phyloP scores from a whole-genome alignment of 2,888 invertebrate species.

The Minunthozetes semirufus region DNA sequence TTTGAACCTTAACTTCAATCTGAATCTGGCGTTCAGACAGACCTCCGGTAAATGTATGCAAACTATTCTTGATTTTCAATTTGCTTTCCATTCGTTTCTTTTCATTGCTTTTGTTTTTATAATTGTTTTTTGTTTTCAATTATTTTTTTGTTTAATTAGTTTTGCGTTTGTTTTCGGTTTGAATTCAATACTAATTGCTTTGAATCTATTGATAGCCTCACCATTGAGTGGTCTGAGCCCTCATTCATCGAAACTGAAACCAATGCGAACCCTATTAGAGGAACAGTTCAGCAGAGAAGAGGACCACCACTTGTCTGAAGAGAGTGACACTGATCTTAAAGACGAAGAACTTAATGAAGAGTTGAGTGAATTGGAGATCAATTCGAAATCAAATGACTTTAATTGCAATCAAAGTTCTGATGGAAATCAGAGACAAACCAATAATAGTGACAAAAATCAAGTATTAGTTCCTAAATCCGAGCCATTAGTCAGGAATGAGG shows the following conservation, averaged over 20 bases:
- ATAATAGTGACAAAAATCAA: not conserved
- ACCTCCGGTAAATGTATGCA: constrained; percentile 43
- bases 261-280: constrained; percentile 87
- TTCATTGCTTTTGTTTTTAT: not conserved
- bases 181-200: constrained; percentile 28
- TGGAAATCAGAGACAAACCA: not conserved
- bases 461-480: constrained; percentile 1
- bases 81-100: not conserved
- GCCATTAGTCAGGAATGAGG: not conserved
- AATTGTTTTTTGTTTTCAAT: too few relatives aligned
- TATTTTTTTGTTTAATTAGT: not conserved
- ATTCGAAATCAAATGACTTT: too few relatives aligned
- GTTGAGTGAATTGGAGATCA: not conserved
- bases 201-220: constrained; percentile 41
- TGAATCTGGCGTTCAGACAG: constrained; percentile 55
- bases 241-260: constrained; percentile 68
- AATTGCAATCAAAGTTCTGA: not conserved
- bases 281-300: constrained; percentile 55
- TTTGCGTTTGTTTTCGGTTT: constrained; percentile 6
- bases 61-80: constrained; percentile 30
- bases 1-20: constrained; percentile 92
- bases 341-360: not conserved
- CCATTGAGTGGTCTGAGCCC: constrained; percentile 57
- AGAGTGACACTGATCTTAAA: constrained; percentile 49
- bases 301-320: constrained; percentile 9